A percentile compares a stretch with the other conserved stretches of the same genome.
Evolutionary conservation across 2,797 vertebrate genomes (phyloP).

Genomic region (Semotilus atromaculatus): DNA sequence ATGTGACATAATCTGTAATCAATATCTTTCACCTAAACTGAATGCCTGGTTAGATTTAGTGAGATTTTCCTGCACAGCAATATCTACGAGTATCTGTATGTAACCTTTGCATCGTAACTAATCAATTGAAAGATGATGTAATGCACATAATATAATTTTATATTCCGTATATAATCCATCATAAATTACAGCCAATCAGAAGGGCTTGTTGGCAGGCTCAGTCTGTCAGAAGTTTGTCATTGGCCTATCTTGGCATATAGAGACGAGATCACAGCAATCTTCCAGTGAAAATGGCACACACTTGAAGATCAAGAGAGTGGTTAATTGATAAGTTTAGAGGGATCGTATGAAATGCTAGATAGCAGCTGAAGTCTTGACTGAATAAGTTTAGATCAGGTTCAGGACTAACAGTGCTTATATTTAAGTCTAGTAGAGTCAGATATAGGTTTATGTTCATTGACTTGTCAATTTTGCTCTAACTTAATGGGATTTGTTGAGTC

Average conservation of each 20-base stretch:
- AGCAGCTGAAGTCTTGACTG: constrained; percentile 11
- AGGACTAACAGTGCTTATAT: background rate
- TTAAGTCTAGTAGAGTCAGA: background rate
- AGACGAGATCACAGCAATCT: constrained; percentile 8
- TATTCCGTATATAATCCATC: background rate
- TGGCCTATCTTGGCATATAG: background rate
- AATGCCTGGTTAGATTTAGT: background rate
- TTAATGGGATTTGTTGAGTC: background rate
- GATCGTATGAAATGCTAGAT: constrained; percentile 21
- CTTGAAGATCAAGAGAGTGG: constrained; percentile 11
- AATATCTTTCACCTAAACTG: background rate
- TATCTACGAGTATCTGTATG: no score
- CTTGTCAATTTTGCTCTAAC: background rate
- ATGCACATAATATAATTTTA: background rate
- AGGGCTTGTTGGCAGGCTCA: background rate
- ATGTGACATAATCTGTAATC: constrained; percentile 17
- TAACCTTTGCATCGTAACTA: background rate
- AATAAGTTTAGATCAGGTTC: constrained; percentile 14
- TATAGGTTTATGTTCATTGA: background rate
- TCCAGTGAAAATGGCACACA: background rate
- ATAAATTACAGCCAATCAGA: background rate
- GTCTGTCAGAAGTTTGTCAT: background rate
- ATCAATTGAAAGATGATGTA: background rate
- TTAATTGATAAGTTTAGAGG: background rate
- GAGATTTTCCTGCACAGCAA: background rate